Base-by-base conservation (phyloP, 2,797 vertebrate species). In the Gouania willdenowi region DNA sequence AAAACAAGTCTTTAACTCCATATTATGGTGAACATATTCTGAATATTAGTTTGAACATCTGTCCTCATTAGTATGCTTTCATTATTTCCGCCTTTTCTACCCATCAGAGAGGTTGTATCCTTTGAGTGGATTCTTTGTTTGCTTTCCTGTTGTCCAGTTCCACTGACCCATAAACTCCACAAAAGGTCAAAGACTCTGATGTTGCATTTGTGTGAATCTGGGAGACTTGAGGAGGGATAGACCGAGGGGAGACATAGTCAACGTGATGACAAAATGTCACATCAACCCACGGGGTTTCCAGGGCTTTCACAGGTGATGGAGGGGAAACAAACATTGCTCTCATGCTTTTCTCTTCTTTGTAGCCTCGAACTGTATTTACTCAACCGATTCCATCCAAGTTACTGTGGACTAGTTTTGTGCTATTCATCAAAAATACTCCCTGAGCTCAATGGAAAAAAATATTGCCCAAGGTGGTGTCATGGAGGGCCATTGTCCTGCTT, bases 231-330 rank as follows among this genome's bases (percentile, higher is more conserved):
- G 43, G 38, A 57, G 50, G 46, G 45, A 42, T 42, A 48, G 71
- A 73, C 68, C 74, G 62, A 39, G 67, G 32, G 70, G 74, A 78
- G 81, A 77, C 62, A 50, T 49, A 77, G 81, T 82, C 77, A 79
- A 68, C 50, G 60, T 77, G 71, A 75, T 77, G 72, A 80, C 57
- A 72, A 82, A 81, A 81, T 77, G 75, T 77, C 76, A 79, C 32
- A 68, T 75, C 59, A 65, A 45, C 71, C 68, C 68, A 52, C 55
- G 71, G 76, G 76, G 66, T 65, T 59, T 68, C 49, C 22, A 33
- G 64, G 65, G 57, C 66, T 59, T 44, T 37, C 54, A 41, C 12
- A 45, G 39, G 43, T 56, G 66, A 57, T 23, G 41, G 51, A 35
- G 33, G 45, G 39, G 26, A 10, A 45, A 39, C 43, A 42, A 50